Conservation (phyloP, 2,113 vertebrate species). For the Anhinga anhinga region DNA sequence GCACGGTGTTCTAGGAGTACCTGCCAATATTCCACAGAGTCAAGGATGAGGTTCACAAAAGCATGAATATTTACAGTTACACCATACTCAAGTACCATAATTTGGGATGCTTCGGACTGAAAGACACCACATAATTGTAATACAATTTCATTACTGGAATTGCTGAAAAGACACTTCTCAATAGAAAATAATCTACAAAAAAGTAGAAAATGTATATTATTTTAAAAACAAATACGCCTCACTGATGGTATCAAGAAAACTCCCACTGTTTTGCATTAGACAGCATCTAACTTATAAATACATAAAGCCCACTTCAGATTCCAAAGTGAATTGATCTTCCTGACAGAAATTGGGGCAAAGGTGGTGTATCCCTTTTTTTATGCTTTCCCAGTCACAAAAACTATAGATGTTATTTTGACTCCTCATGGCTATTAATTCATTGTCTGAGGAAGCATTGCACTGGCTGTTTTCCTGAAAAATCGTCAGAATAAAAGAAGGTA, state of each 20-base stretch:
- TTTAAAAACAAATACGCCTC: neutral
- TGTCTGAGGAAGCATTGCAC: neutral
- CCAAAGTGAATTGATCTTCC: neutral
- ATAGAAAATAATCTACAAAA: neutral
- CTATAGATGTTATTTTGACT: neutral
- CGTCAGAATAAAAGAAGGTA: neutral
- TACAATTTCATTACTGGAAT: neutral
- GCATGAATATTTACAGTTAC: neutral
- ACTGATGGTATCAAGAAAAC: neutral
- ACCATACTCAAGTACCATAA: neutral
- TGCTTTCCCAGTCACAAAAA: neutral
- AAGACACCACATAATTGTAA: neutral
- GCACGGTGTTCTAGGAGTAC: neutral
- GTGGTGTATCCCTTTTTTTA: neutral
- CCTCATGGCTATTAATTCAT: neutral
- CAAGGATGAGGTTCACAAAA: neutral
- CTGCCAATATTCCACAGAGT: neutral
- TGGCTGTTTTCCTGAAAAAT: neutral
- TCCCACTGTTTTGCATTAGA: neutral
- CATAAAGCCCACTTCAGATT: neutral
- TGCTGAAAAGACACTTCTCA: neutral
- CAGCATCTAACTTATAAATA: neutral
- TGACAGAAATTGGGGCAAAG: neutral
- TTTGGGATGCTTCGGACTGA: neutral
- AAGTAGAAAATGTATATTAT: neutral